These are phyloP conservation scores for Tridacna gigas DNA, from an alignment of 2,888 invertebrate species.

Conservation along the genomic window DNA sequence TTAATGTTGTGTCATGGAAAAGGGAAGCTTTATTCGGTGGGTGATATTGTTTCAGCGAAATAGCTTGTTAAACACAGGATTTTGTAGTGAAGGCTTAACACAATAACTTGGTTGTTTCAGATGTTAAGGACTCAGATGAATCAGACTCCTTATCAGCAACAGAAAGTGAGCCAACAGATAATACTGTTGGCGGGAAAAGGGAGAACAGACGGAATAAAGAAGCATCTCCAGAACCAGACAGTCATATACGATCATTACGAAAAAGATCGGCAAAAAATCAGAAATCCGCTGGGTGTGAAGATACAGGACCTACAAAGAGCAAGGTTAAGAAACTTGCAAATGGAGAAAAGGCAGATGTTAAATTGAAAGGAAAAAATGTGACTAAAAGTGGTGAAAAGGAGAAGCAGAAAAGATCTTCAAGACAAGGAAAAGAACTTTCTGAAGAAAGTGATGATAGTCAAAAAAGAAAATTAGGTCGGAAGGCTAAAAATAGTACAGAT, in stretches of 20 bases:
- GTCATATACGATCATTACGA: background rate
- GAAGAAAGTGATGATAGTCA: background rate
- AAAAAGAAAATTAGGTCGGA: background rate
- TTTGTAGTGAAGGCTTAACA: too few relatives aligned
- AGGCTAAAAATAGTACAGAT: background rate
- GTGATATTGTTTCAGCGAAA: too few relatives aligned
- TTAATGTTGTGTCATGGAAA: too few relatives aligned
- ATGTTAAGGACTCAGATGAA: background rate
- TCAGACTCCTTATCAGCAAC: background rate
- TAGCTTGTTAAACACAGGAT: too few relatives aligned
- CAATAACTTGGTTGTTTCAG: background rate
- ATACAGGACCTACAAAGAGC: constrained; percentile 4
- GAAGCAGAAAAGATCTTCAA: background rate
- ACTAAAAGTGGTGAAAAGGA: background rate
- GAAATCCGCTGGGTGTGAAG: background rate
- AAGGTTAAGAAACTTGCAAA: background rate
- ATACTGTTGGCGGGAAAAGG: background rate
- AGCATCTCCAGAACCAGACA: background rate
- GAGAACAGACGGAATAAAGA: background rate
- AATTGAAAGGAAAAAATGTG: background rate
- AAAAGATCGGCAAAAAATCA: background rate
- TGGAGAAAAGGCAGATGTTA: background rate
- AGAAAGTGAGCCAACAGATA: background rate
- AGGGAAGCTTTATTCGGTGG: too few relatives aligned
- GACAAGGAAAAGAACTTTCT: background rate